Evolutionary conservation across 2,888 invertebrate genomes (phyloP).

Genomic region (Stenichneumon culpator): DNA sequence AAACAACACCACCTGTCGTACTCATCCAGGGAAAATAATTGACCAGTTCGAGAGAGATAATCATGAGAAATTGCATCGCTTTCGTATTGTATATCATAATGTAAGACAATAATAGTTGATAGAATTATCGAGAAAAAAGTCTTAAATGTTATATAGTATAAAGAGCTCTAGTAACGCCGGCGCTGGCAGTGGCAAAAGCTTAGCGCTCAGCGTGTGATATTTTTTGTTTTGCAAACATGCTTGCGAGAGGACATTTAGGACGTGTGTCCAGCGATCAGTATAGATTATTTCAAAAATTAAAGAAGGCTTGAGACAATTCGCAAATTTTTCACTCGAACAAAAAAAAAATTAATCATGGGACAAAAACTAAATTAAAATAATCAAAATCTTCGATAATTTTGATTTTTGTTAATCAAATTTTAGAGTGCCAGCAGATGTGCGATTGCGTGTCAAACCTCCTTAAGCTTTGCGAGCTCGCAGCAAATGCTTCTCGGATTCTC

Average conservation of each 20-base stretch:
- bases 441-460: constrained; percentile 26
- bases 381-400: background rate
- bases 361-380: background rate
- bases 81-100: constrained; percentile 18
- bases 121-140: constrained; percentile 46
- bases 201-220: constrained; percentile 66
- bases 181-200: constrained; percentile 65
- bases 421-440: background rate
- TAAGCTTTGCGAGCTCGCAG: constrained; percentile 38
- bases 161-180: constrained; percentile 49
- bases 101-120: background rate
- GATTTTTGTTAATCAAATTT: background rate
- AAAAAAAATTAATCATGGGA: background rate
- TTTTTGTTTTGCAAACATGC: constrained; percentile 49
- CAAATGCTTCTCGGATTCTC: constrained; percentile 48
- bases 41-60: constrained; percentile 58
- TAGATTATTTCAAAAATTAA: background rate
- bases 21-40: constrained; percentile 63
- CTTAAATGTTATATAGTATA: constrained; percentile 42
- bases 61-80: constrained; percentile 49
- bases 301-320: constrained; percentile 41
- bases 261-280: background rate
- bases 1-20: constrained; percentile 24
- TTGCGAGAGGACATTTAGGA: constrained; percentile 31
- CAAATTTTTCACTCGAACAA: background rate